Base-by-base conservation (phyloP, 2,113 vertebrate genomes). In the Aepyceros melampus region DNA sequence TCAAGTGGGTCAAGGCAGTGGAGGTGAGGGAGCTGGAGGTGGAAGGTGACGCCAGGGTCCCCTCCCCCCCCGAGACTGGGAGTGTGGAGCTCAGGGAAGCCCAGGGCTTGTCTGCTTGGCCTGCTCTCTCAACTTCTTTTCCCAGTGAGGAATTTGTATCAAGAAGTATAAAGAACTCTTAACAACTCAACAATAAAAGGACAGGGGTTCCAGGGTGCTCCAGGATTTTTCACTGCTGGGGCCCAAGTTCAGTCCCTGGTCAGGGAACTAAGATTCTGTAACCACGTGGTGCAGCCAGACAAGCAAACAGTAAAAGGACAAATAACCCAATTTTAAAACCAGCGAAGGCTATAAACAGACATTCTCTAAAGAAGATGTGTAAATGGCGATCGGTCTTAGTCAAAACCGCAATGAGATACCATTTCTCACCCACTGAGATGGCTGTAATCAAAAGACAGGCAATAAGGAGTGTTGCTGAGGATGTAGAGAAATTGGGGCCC, bases 401-500 rank as follows among this genome's bases (percentile, higher is more conserved):
- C 82, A 64, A 23, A 76, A 71, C 53, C 74, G 43, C 31, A 55
- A 1, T 5, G 40, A 67, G 36, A 76, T 23, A 14, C n/a, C 36
- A 10, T 15, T 82, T 87, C 58, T 43, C 62, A 47, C 19, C 60
- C 33, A 11, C 36, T 1, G 15, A 79, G 33, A 45, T 4, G 93
- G 40, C 55, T n/a, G 3, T 4, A 8, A 29, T 33, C 60, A 56
- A 85, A 86, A 60, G 58, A 31, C 9, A 31, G 40, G 55, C 10
- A 31, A 4, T 2, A 13, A 3, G 53, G 43, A 11, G 58, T 53
- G 29, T 31, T 19, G 36, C 36, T 6, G 36, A 49, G 12, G 9
- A 13, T 15, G 14, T 1, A 4, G 21, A 53, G 27, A 51, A 7
- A 23, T 0, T 0, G 2, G 53, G 36, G 31, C 11, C 12, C 0